Percentiles rank a stretch among this genome's conserved stretches.
phyloP scores from a whole-genome alignment of 2,888 invertebrate genomes.

The Choristoneura rosaceana region DNA sequence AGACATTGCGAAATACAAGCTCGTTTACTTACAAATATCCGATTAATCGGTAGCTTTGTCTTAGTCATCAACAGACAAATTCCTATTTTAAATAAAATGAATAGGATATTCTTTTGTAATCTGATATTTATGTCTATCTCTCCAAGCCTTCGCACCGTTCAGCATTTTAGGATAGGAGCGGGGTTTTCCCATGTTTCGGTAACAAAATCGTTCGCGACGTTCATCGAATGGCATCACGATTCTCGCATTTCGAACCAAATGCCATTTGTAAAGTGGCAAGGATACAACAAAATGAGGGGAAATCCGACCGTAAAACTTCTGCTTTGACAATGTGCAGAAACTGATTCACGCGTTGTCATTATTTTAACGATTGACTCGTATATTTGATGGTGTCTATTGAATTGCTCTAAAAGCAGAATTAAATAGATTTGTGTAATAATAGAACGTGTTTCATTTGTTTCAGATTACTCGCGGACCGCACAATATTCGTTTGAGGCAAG shows the following conservation, averaged over 20 bases:
- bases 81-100: constrained; percentile 19
- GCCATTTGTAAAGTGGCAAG: constrained; percentile 77
- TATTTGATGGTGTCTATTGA: constrained; percentile 18
- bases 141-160: constrained; percentile 32
- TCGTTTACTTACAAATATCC: neutral
- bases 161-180: constrained; percentile 48
- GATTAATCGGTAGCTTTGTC: constrained; percentile 12
- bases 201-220: constrained; percentile 63
- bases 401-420: neutral
- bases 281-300: constrained; percentile 77
- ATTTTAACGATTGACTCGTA: constrained; percentile 21
- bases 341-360: constrained; percentile 51
- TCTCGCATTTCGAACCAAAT: constrained; percentile 77
- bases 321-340: constrained; percentile 55
- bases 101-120: constrained; percentile 24
- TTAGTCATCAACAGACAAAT: constrained; percentile 29
- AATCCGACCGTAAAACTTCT: constrained; percentile 69
- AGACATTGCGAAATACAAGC: constrained; percentile 24
- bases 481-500: constrained; percentile 52
- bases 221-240: constrained; percentile 73
- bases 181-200: constrained; percentile 70
- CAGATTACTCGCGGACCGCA: constrained; percentile 57
- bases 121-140: constrained; percentile 21
- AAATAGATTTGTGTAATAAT: constrained; percentile 12
- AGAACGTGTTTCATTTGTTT: constrained; percentile 60